phyloP scores from a whole-genome alignment of 2,113 vertebrate genomes.

The Tyto alba region DNA sequence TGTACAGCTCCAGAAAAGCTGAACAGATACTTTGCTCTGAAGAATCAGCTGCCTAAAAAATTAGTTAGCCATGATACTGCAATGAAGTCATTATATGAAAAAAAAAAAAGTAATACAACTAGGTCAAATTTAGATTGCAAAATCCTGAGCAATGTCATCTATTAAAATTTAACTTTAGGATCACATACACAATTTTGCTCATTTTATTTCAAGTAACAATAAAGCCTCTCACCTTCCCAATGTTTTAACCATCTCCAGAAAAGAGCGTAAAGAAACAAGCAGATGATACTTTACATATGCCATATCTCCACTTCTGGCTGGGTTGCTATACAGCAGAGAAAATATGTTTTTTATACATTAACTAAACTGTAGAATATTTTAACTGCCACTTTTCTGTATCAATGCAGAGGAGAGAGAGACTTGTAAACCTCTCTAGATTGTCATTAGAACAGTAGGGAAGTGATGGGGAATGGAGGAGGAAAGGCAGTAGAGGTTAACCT shows the following conservation, averaged over 20 bases:
- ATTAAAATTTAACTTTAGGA: background rate
- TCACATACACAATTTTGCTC: background rate
- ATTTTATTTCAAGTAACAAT: background rate
- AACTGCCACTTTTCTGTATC: background rate
- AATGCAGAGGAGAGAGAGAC: background rate
- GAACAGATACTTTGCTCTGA: background rate
- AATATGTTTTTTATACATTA: background rate
- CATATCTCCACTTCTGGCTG: background rate
- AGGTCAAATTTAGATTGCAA: background rate
- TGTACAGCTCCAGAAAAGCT: background rate
- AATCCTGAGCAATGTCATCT: background rate
- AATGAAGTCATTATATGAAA: background rate
- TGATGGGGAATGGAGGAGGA: accelerated
- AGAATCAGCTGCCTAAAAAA: background rate
- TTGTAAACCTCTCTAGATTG: background rate
- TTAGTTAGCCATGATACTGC: background rate
- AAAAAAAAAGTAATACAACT: background rate
- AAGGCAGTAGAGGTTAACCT: background rate
- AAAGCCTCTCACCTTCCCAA: background rate
- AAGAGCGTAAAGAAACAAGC: background rate
- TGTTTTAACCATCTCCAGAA: background rate
- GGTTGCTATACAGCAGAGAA: background rate
- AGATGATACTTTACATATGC: background rate
- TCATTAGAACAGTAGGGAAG: background rate
- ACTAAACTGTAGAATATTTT: background rate